Base-by-base conservation (phyloP, 2,888 invertebrate species). In the Tachina lurida region DNA sequence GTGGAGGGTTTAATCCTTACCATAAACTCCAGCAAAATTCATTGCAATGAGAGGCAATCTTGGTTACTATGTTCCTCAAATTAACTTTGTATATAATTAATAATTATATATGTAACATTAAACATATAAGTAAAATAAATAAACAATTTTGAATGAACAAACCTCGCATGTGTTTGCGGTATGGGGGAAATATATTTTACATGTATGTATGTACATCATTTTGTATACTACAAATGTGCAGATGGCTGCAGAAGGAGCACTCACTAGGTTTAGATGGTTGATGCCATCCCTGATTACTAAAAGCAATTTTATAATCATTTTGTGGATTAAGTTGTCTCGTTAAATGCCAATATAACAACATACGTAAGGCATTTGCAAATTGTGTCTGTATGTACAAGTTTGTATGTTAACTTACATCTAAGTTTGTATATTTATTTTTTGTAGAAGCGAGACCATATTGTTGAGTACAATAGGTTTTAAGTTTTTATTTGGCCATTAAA, bases 261-360 rank as follows among this genome's bases (percentile, higher is more conserved):
- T 31, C 31, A 31, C 31, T 43, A 45, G 58, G 39, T 60, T 31
- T 60, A 47, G 58, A 31, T 60, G 31, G 58, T 47, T 58, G 56
- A 22, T 71, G 71, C 47, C 71, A n/a, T 62, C 58, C 67, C 49
- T 58, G 31, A 17, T 58, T 68, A 68, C 49, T 3, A 56, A 56
- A 65, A 67, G 41, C 58, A 77, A 77, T 68, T 77, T 77, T 77
- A 77, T 68, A 77, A 77, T 77, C 68, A 77, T 77, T 68, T 68
- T 77, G 68, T 60, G 68, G 77, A 77, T 77, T 77, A 68, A 68
- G 58, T 60, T 77, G 58, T 77, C 77, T 60, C 49, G 47, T 68
- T 60, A 60, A 68, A 68, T 60, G 49, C 49, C 58, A 13, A 62
- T 52, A 77, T 60, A 60, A 77, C 77, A 49, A 39, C 31, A 56